Evolutionary conservation across 2,113 vertebrate species (phyloP), one percentile per base, ranked within the genome.

Genomic region (Phoenicopterus ruber): DNA sequence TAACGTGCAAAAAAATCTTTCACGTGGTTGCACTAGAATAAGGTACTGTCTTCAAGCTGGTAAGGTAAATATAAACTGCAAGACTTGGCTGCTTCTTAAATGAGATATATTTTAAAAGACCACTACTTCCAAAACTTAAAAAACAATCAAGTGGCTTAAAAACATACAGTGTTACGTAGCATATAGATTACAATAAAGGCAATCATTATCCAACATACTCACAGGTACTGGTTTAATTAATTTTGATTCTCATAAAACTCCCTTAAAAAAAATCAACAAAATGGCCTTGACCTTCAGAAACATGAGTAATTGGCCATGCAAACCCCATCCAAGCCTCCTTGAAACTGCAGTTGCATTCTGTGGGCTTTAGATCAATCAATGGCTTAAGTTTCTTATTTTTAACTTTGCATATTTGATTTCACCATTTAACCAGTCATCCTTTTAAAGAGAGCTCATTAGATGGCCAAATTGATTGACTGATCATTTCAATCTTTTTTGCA

Each of bases 151-250:
- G 11, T 28, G 10, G 4, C 55, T 79, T 82, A 52, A 93, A 93
- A 91, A 44, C 4, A 25, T 32, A 20, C 4, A 31, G 12, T 5
- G 2, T 79, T 66, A 24, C 0, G 0, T 40, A 54, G 11, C 8
- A 50, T 49, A 61, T 19, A 50, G 9, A 31, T 47, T 81, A 25
- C 24, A 44, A 52, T 52, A 81, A 80, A 85, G 25, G 7, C 16
- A 55, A n/a, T 81, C 32, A 59, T 55, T 81, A 83, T 57, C 12
- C 32, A 67, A 24, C 15, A 46, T 34, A 63, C 19, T 70, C 20
- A 52, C 24, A 91, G 25, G 7, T 49, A 38, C 4, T n/a, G 10
- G 6, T 54, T 71, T 78, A 58, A 62, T 50, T 77, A 50, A 86
- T 69, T 54, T 63, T 50, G 12, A 85, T 18, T 20, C 9, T 77